phyloP scores from a whole-genome alignment of 2,113 vertebrate genomes.

The Barnardius zonarius region DNA sequence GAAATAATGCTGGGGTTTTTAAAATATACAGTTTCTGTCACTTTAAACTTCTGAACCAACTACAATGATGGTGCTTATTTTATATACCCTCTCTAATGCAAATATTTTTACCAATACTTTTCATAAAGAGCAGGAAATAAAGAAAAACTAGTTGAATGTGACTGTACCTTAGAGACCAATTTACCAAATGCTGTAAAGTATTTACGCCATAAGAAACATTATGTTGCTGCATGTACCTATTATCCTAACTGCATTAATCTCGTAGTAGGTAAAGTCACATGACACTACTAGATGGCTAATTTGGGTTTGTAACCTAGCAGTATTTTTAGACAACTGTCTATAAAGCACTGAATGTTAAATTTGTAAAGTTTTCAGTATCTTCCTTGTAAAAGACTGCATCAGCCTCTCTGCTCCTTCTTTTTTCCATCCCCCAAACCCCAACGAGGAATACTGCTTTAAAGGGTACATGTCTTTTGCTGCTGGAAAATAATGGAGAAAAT shows the following conservation, averaged over 20 bases:
- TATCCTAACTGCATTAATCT: not conserved
- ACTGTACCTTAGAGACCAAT: not conserved
- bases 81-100: not conserved
- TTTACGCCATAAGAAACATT: not conserved
- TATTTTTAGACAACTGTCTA: not conserved
- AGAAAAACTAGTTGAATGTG: not conserved
- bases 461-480: not conserved
- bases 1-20: fast-evolving
- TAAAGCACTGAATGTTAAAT: not conserved
- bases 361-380: not conserved
- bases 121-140: not conserved
- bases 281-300: not conserved
- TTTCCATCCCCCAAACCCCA: not conserved
- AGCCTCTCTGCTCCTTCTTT: not conserved
- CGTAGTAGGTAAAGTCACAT: not conserved
- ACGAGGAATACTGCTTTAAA: not conserved
- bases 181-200: not conserved
- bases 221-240: not conserved
- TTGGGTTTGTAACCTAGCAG: not conserved
- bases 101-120: not conserved
- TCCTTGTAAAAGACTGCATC: not conserved
- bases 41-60: not conserved
- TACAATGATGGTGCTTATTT: not conserved
- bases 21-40: not conserved
- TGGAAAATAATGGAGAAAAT: not conserved